Base-by-base conservation (phyloP, 2,888 invertebrate genomes). In the Minunthozetes semirufus region DNA sequence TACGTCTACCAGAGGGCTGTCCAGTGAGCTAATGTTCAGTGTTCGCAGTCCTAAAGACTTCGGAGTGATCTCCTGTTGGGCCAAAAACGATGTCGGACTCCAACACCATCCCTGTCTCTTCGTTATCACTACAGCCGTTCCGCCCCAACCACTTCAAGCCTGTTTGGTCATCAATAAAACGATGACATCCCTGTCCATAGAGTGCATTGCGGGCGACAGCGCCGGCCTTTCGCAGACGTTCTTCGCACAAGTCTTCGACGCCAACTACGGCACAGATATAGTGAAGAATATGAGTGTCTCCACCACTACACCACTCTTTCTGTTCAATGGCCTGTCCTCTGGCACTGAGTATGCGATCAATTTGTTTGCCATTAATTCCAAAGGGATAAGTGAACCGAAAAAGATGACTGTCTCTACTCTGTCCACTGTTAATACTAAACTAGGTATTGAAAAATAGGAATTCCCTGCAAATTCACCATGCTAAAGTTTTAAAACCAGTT, bases 91-190 rank as follows among this genome's bases (percentile, higher is more conserved):
- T 4, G 22, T 75, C 13, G 75, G 75, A 19, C 50, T 72, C 13
- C 75, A 75, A 61, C 75, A 72, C 13, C 19, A 75, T 25, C 72
- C 75, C 17, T 75, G 75, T 72, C 19, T 72, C 13, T 75, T 72
- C 27, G 6, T 29, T 0, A 63, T 75, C 17, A 53, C 27, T 3
- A 75, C 71, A 63, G 75, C 75, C 13, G 61, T 71, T 38, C 75
- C 75, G 38, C 75, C 75, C 19, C 59, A 42, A 29, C 53, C 75
- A 25, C 22, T 72, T 15, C 22, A 38, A n/a, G 75, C 29, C 0
- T 75, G 75, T 63, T 11, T 59, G 9, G 75, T 75, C 38, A 75
- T 71, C 27, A 75, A 75, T 50, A 56, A 53, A 29, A 75, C 75
- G n/a, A 75, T 72, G 46, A 72, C 71, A 59, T 72, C 72, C 38